Evolutionary conservation across 2,888 invertebrate genomes (phyloP).

Genomic region (Sclerodermus sp.): DNA sequence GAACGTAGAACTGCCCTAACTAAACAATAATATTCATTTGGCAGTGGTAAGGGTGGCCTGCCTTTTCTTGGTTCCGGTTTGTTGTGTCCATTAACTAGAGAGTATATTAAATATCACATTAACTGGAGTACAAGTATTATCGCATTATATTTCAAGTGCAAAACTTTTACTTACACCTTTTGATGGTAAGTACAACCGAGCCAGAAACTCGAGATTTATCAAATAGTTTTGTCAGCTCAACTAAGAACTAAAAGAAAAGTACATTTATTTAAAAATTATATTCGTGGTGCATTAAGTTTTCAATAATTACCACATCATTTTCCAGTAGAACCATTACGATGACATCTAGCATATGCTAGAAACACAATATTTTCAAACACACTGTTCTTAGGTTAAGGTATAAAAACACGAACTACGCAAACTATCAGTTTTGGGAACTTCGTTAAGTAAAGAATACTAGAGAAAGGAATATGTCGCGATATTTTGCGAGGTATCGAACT

Average conservation of each 20-base stretch:
- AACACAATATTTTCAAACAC: too few species aligned
- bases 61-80: constrained; percentile 75
- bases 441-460: too few species aligned
- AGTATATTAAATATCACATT: constrained; percentile 1
- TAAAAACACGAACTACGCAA: too few species aligned
- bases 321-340: constrained; percentile 67
- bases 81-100: constrained; percentile 77
- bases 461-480: too few species aligned
- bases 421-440: too few species aligned
- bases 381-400: too few species aligned
- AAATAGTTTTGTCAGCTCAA: constrained; percentile 82
- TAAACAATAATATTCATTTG: constrained; percentile 78
- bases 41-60: constrained; percentile 64
- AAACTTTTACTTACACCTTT: constrained; percentile 78
- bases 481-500: too few species aligned
- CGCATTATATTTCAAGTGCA: constrained; percentile 1
- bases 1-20: constrained; percentile 80
- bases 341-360: constrained; percentile 5
- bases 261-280: constrained; percentile 8
- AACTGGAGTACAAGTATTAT: neutral
- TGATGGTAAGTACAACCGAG: constrained; percentile 86
- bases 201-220: constrained; percentile 79
- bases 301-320: constrained; percentile 66
- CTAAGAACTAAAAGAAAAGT: constrained; percentile 82
- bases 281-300: constrained; percentile 4